Percentiles rank a stretch among this genome's conserved stretches.
Evolutionary conservation across 2,797 vertebrate genomes (phyloP).

Genomic region (Oryzias sinensis): DNA sequence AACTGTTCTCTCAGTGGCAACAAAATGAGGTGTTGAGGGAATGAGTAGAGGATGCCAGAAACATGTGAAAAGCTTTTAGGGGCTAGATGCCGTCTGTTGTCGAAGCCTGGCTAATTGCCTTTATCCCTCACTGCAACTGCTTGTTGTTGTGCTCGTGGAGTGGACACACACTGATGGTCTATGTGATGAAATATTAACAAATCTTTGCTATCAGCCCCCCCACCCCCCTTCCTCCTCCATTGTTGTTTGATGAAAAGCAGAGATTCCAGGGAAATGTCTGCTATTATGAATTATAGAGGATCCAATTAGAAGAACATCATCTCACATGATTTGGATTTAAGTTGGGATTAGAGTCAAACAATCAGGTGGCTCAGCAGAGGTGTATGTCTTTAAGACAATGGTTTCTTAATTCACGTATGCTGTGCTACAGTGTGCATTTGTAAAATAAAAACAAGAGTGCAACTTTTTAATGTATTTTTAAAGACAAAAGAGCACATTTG

Average conservation of each 20-base stretch:
- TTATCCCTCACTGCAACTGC: slow-evolving; percentile 39
- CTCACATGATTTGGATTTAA: slow-evolving; percentile 55
- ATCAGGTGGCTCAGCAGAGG: slow-evolving; percentile 2
- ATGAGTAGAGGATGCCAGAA: slow-evolving; percentile 50
- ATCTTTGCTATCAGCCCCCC: slow-evolving; percentile 45
- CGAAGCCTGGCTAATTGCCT: slow-evolving; percentile 64
- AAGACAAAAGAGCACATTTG: background rate
- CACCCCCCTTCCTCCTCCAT: slow-evolving; percentile 32
- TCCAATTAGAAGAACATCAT: slow-evolving; percentile 65
- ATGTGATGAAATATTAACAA: slow-evolving; percentile 69
- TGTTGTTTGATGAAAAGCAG: slow-evolving; percentile 62
- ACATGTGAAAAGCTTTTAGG: slow-evolving; percentile 70
- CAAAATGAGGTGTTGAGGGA: slow-evolving; percentile 52
- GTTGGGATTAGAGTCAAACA: slow-evolving; percentile 23
- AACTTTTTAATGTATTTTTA: background rate
- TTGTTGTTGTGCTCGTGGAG: slow-evolving; percentile 56
- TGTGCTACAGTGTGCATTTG: no score
- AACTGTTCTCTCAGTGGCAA: slow-evolving; percentile 39
- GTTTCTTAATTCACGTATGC: no score
- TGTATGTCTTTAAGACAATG: no score
- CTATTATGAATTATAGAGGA: slow-evolving; percentile 69
- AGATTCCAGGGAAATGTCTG: slow-evolving; percentile 56
- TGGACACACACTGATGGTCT: slow-evolving; percentile 47
- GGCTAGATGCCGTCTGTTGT: slow-evolving; percentile 56
- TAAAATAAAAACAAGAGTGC: no score